phyloP scores from a whole-genome alignment of 2,113 vertebrate species.

The Ophiodon elongatus region DNA sequence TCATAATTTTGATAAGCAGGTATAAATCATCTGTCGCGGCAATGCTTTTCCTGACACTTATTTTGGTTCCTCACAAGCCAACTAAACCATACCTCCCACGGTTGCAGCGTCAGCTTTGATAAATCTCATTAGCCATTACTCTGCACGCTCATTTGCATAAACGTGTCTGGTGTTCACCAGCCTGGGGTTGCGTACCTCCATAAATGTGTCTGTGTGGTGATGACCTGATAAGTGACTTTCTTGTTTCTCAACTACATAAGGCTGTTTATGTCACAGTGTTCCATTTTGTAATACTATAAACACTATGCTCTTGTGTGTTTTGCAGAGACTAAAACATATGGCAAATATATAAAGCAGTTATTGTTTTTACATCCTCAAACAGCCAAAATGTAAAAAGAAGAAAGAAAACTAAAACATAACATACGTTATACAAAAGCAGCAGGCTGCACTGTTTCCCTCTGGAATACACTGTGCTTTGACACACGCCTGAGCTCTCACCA shows the following conservation, averaged over 20 bases:
- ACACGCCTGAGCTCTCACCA: slow-evolving; percentile 9
- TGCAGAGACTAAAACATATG: slow-evolving; percentile 35
- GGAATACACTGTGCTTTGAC: slow-evolving; percentile 34
- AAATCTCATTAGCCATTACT: slow-evolving; percentile 67
- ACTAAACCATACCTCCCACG: slow-evolving; percentile 57
- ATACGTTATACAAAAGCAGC: slow-evolving; percentile 12
- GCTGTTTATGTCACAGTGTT: slow-evolving; percentile 28
- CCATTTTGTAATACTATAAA: slow-evolving; percentile 9
- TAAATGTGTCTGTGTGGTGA: slow-evolving; percentile 25
- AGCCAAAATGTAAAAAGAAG: slow-evolving; percentile 3
- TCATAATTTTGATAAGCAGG: slow-evolving; percentile 67
- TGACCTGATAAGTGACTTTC: slow-evolving; percentile 42
- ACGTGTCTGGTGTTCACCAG: slow-evolving; percentile 40
- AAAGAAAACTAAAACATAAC: slow-evolving; percentile 6
- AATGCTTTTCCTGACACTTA: slow-evolving; percentile 50
- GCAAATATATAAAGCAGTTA: slow-evolving; percentile 21
- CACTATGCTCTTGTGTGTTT: slow-evolving; percentile 25
- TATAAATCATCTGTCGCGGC: slow-evolving; percentile 62
- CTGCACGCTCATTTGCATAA: slow-evolving; percentile 64
- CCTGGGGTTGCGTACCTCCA: slow-evolving; percentile 28
- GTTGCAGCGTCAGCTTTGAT: slow-evolving; percentile 68
- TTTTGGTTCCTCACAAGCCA: slow-evolving; percentile 56
- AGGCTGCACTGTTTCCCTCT: background rate
- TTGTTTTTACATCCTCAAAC: slow-evolving; percentile 20
- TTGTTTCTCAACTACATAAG: slow-evolving; percentile 2